Evolutionary conservation across 2,888 invertebrate species (phyloP).

Genomic region (Platycnemis pennipes): DNA sequence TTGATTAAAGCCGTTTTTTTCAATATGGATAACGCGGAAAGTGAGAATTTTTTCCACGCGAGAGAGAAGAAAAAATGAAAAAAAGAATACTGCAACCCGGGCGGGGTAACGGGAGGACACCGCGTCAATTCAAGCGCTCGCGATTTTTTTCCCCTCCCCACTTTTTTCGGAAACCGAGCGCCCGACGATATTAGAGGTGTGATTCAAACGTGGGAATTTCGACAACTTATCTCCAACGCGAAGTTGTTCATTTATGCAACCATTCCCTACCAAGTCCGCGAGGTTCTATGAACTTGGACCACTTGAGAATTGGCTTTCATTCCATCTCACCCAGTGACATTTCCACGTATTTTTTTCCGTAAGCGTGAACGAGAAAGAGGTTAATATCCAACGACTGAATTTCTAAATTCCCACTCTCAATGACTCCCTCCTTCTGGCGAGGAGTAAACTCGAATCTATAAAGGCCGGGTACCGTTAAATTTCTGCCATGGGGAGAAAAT

Average conservation of each 20-base stretch:
- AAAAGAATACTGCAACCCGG: background rate
- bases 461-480: background rate
- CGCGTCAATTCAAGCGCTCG: background rate
- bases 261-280: too few relatives aligned
- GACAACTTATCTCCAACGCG: background rate
- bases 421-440: background rate
- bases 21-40: background rate
- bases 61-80: too few relatives aligned
- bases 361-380: background rate
- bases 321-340: background rate
- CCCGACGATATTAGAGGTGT: background rate
- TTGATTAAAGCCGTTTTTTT: slow-evolving; percentile 41
- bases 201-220: background rate
- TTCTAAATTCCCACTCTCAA: background rate
- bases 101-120: background rate
- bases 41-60: background rate
- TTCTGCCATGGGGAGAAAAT: background rate
- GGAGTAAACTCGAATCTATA: background rate
- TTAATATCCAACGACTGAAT: background rate
- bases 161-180: background rate
- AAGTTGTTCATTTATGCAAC: too few relatives aligned
- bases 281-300: background rate
- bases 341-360: background rate
- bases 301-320: background rate
- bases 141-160: background rate